Conservation (phyloP, 2,888 invertebrate species). For the Lissocephala sabroskyi region DNA sequence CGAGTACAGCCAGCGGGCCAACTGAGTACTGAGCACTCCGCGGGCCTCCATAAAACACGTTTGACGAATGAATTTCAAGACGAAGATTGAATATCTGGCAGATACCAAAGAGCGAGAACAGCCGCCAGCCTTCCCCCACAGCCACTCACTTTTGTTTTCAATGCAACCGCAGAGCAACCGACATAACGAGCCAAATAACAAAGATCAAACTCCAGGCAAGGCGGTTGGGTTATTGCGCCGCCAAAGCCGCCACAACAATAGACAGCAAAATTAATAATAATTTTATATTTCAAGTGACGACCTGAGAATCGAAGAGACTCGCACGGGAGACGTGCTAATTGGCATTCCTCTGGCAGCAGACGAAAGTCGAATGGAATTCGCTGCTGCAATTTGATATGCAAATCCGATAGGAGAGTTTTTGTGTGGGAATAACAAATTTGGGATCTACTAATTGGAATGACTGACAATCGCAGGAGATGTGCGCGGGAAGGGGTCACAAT, state of each 20-base stretch:
- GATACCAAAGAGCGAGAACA: constrained; percentile 27
- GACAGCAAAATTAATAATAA: background rate
- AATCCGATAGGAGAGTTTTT: no score
- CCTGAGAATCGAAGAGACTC: no score
- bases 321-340: no score
- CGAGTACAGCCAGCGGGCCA: constrained; percentile 20
- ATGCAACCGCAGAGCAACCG: constrained; percentile 25
- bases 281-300: constrained; percentile 1
- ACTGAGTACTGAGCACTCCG: constrained; percentile 45
- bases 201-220: constrained; percentile 38
- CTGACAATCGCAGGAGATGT: no score
- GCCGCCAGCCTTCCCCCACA: constrained; percentile 7
- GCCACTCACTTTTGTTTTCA: constrained; percentile 56
- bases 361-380: no score
- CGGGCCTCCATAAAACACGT: constrained; percentile 58
- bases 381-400: no score
- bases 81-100: constrained; percentile 59
- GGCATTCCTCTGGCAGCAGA: no score
- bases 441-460: no score
- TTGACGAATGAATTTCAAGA: constrained; percentile 54
- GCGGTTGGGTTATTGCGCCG: no score
- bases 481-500: no score
- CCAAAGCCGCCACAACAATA: constrained; percentile 7
- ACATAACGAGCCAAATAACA: constrained; percentile 49
- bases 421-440: no score